A percentile compares a stretch with the other conserved stretches of the same genome.
phyloP scores from a whole-genome alignment of 2,888 invertebrate species.

The Arrhopalites spinosus region DNA sequence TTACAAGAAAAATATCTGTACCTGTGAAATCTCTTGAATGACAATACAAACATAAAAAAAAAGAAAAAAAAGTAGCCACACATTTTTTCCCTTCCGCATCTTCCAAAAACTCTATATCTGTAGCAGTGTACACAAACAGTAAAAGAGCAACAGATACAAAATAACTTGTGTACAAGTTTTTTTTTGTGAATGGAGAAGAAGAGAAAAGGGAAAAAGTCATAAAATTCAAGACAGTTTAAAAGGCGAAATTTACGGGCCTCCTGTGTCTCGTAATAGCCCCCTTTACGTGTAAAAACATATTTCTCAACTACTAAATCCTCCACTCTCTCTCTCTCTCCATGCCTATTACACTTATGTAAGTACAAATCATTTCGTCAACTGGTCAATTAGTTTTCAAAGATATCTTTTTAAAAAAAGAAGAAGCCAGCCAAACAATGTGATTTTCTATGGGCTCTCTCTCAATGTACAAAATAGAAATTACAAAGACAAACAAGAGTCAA shows the following conservation, averaged over 20 bases:
- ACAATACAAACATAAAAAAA: no score
- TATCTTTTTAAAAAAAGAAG: constrained; percentile 13
- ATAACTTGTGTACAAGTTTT: background rate
- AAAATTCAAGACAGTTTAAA: constrained; percentile 44
- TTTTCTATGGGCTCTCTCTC: background rate
- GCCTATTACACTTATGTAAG: constrained; percentile 24
- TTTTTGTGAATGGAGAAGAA: constrained; percentile 19
- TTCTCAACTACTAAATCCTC: background rate
- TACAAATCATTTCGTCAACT: constrained; percentile 34
- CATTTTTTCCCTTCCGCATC: no score
- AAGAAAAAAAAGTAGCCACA: background rate
- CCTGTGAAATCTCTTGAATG: no score
- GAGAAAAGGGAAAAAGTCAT: constrained; percentile 35
- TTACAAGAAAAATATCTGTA: no score
- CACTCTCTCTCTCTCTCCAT: background rate
- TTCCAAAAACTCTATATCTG: no score
- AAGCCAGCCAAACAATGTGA: constrained; percentile 22
- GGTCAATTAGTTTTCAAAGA: constrained; percentile 28
- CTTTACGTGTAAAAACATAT: constrained; percentile 22
- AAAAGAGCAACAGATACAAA: no score
- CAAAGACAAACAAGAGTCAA: no score
- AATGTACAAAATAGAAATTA: background rate
- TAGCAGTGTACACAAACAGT: no score
- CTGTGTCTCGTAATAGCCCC: constrained; percentile 44
- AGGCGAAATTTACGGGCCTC: constrained; percentile 53